Conservation (phyloP, 2,797 vertebrate species). For the Lepilemur septentrionalis region DNA sequence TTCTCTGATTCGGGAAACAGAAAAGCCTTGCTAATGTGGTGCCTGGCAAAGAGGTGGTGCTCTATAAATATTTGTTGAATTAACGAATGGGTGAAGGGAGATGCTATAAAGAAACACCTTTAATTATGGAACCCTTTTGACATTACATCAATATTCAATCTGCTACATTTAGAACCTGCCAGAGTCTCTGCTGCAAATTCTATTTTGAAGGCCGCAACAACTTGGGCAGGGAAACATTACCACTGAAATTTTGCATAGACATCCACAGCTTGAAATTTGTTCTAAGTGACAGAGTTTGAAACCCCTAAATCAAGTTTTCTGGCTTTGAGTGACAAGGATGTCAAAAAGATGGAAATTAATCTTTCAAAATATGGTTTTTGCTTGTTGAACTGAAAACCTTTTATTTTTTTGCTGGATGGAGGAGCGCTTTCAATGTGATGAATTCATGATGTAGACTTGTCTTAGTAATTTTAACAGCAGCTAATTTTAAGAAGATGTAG, state of each 20-base stretch:
- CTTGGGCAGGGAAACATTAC: constrained; percentile 57
- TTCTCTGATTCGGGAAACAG: not conserved
- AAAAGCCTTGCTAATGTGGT: not conserved
- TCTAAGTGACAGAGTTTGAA: constrained; percentile 73
- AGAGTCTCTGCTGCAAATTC: constrained; percentile 46
- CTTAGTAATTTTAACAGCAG: constrained; percentile 64
- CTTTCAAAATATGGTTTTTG: constrained; percentile 73
- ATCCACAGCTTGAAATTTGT: constrained; percentile 71
- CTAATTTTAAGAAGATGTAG: constrained; percentile 56
- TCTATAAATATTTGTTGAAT: constrained; percentile 60
- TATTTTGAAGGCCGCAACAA: constrained; percentile 31
- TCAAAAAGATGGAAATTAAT: constrained; percentile 79
- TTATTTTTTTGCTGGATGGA: constrained; percentile 44
- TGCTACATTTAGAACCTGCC: constrained; percentile 59
- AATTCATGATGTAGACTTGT: constrained; percentile 46
- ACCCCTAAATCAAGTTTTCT: constrained; percentile 70
- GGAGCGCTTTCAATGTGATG: constrained; percentile 32
- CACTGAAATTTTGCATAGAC: constrained; percentile 43
- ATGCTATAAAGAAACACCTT: constrained; percentile 64
- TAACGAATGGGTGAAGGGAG: constrained; percentile 37
- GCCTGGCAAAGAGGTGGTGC: not conserved
- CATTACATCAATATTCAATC: constrained; percentile 57
- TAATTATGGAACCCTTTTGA: constrained; percentile 69
- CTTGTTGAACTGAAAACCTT: constrained; percentile 67
- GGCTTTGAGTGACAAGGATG: constrained; percentile 75